Base-by-base conservation (phyloP, 2,113 vertebrate species). In the Pipa parva region DNA sequence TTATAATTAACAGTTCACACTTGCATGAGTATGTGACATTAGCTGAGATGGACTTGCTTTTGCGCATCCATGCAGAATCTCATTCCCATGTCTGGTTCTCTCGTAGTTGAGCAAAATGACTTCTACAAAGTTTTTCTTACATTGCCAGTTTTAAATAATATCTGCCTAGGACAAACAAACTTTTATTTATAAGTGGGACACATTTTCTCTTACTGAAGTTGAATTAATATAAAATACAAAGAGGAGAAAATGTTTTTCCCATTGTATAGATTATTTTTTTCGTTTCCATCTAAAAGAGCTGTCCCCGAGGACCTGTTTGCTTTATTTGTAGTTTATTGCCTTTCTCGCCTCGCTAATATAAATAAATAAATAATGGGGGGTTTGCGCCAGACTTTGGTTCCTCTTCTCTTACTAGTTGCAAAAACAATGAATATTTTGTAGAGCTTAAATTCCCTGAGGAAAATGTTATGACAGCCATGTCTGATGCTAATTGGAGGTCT, bases 361-460 rank as follows among this genome's bases (percentile, higher is more conserved):
- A 45, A 59, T 56, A 56, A 56, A 20, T 49, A 31, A 59, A 59
- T 68, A 59, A 51, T 5, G 13, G 26, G 17, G 31, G 15, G 18
- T 25, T 56, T 51, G 33, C 12, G 18, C 42, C 64, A 49, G 46
- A 51, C 55, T 7, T 59, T 39, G 64, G 54, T 58, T 67, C 49
- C 28, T 24, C 6, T 29, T 49, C 54, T 36, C 64, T 49, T 59
- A 20, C 64, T 51, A 27, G 28, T 39, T 59, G 17, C 56, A 75
- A 75, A 74, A 74, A 52, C 72, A 75, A 72, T 76, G 72, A 64
- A 6, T 80, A 72, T 63, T 63, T 73, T 50, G 71, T 71, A 62
- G 71, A 71, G 45, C 15, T 55, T 51, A 58, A 58, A 52, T 45
- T 75, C 26, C 28, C 61, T 66, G 13, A n/a, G 74, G 39, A 72